Evolutionary conservation across 2,888 invertebrate species (phyloP), one percentile per base, ranked within the genome.

Genomic region (Siphonodentalium dalli): DNA sequence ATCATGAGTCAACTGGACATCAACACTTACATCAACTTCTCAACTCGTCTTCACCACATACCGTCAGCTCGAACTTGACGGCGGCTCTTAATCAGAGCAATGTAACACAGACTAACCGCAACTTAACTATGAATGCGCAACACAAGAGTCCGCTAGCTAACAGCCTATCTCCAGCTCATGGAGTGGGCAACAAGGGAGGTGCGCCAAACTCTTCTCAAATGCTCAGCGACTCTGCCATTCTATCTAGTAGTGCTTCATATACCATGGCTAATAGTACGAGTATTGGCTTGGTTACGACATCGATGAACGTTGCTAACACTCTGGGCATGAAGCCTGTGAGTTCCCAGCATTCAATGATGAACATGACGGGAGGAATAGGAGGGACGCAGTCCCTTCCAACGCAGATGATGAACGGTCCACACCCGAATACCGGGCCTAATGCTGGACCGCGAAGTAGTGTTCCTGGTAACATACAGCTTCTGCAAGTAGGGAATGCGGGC

Each of bases 381-480:
- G 55, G 55, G 53, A 63, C 61, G 29, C 71, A 67, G 49, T 64
- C 52, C 35, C 53, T 58, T 37, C 63, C 58, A 33, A 71, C 71
- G 63, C 71, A 67, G 48, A 66, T 72, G 63, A 67, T 80, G 61
- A 81, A 80, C 68, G 80, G 80, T 58, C 80, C 77, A 44, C 73
- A 70, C 46, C 68, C 68, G 56, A 65, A 70, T 61, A 59, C 62
- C 38, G 65, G 67, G n/a, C n/a, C n/a, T 56, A 66, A 67, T 54
- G 50, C 63, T 54, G 67, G 54, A 13, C 66, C 60, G 40, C 54
- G 52, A 18, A 52, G 63, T 47, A 51, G 52, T 21, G 55, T 56
- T 46, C 49, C 60, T 43, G 40, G 65, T 29, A 56, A 60, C 47
- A 61, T 60, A n/a, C n/a, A n/a, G 55, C 46, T 42, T 43, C 63